Percentiles rank a stretch among this genome's conserved stretches.
These are phyloP conservation scores for Phenganax subtilis DNA, from an alignment of 92 coral and sea anemone genomes.

Conservation along the genomic window DNA sequence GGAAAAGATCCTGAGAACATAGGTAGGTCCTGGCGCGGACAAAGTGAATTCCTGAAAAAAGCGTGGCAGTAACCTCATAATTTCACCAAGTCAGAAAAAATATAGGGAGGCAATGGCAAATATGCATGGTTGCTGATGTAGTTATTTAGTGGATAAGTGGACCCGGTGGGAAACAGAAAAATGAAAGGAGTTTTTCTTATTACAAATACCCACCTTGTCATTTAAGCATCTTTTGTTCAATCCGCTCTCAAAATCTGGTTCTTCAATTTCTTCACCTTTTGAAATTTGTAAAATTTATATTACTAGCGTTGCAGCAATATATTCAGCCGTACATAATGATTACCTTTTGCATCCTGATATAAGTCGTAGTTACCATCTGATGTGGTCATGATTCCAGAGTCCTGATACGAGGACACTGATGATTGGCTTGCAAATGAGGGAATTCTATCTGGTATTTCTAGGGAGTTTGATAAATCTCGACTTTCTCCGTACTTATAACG, in stretches of 20 bases:
- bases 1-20: too few relatives aligned
- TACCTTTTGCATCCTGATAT: constrained; percentile 27
- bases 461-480: not conserved
- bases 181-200: not conserved
- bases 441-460: constrained; percentile 1
- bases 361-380: constrained; percentile 4
- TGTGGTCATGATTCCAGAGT: constrained; percentile 35
- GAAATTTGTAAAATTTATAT: too few relatives aligned
- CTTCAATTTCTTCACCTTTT: not conserved
- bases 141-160: too few relatives aligned
- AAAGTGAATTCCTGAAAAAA: too few relatives aligned
- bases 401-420: constrained; percentile 32
- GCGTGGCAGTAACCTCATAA: too few relatives aligned
- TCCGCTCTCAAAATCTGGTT: constrained; percentile 6
- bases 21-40: too few relatives aligned
- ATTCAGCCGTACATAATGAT: not conserved
- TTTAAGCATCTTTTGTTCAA: not conserved
- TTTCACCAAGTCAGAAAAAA: too few relatives aligned
- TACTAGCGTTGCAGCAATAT: too few relatives aligned
- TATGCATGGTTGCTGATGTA: too few relatives aligned
- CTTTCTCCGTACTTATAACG: constrained; percentile 40
- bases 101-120: too few relatives aligned
- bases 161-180: not conserved
- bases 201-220: not conserved
- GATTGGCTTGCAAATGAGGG: constrained; percentile 38